These are phyloP conservation scores for Penaeus japonicus DNA, from an alignment of 1,140 invertebrate species.

Conservation along the genomic window DNA sequence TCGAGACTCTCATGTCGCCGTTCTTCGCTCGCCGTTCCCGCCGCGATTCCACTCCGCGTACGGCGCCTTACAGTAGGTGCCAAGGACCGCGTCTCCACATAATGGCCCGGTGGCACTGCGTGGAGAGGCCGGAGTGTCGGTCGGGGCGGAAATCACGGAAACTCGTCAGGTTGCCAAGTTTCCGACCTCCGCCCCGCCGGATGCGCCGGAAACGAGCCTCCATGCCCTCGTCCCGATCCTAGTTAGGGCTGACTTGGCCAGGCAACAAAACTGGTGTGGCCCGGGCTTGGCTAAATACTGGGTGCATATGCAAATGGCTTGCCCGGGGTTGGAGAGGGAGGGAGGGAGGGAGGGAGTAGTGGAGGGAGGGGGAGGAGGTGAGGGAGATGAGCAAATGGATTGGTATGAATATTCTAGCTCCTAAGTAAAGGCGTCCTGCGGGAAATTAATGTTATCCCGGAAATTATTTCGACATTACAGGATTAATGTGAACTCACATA, in stretches of 20 bases:
- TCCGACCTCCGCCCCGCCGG: conserved; percentile 55
- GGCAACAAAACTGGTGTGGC: too few species aligned
- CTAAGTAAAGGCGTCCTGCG: too few species aligned
- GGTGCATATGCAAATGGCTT: too few species aligned
- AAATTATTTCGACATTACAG: too few species aligned
- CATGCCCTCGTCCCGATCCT: conserved; percentile 30
- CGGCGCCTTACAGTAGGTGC: too few species aligned
- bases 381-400: background rate
- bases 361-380: background rate
- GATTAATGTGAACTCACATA: too few species aligned
- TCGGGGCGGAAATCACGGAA: conserved; percentile 47
- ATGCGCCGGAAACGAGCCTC: conserved; percentile 53
- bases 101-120: conserved; percentile 20
- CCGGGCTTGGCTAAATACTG: too few species aligned
- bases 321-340: background rate
- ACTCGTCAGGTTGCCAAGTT: conserved; percentile 56
- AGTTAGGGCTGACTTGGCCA: background rate
- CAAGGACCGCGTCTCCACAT: conserved; percentile 27
- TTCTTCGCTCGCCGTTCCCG: too few species aligned
- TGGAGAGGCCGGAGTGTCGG: conserved; percentile 26
- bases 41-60: too few species aligned
- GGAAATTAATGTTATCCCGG: too few species aligned
- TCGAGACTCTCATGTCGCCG: too few species aligned
- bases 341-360: background rate
- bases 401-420: too few species aligned